Evolutionary conservation across 2,888 invertebrate genomes (phyloP).

Genomic region (Isotomurus palustris): DNA sequence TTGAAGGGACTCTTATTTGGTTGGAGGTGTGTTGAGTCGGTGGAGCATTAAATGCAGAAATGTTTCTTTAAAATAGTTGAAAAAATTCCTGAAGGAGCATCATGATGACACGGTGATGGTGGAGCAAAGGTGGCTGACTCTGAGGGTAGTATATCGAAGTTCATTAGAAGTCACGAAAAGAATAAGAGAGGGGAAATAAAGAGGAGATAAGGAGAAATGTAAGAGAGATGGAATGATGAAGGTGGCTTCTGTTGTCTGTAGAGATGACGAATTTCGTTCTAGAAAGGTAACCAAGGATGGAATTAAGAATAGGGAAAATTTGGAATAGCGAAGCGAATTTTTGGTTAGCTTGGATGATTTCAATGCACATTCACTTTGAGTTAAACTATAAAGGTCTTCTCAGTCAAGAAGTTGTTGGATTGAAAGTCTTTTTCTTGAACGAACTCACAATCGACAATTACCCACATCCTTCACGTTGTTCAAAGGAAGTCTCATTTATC

Average conservation of each 20-base stretch:
- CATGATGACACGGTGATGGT: too few species aligned
- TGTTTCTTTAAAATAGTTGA: too few species aligned
- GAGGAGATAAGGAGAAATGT: too few species aligned
- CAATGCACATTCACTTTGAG: slow-evolving; percentile 32
- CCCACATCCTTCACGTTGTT: slow-evolving; percentile 16
- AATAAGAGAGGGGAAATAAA: too few species aligned
- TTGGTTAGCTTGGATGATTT: slow-evolving; percentile 36
- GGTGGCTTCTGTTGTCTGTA: background rate
- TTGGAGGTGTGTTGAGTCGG: too few species aligned
- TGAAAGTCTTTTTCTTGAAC: too few species aligned
- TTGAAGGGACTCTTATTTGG: too few species aligned
- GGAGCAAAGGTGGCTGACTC: background rate
- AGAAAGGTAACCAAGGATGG: slow-evolving; percentile 32
- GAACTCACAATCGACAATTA: slow-evolving; percentile 8
- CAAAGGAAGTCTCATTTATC: slow-evolving; percentile 24
- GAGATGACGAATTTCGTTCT: slow-evolving; percentile 13
- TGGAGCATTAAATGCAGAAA: too few species aligned
- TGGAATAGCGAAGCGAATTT: slow-evolving; percentile 23
- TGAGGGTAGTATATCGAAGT: background rate
- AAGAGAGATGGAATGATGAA: too few species aligned
- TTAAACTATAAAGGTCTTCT: background rate
- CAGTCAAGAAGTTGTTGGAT: too few species aligned
- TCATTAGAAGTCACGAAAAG: slow-evolving; percentile 3
- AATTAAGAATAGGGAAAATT: slow-evolving; percentile 20
- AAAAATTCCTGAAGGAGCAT: too few species aligned